Percentiles rank a stretch among this genome's conserved stretches.
Conservation (phyloP, 2,797 vertebrate genomes). For the Gymnocypris eckloni region DNA sequence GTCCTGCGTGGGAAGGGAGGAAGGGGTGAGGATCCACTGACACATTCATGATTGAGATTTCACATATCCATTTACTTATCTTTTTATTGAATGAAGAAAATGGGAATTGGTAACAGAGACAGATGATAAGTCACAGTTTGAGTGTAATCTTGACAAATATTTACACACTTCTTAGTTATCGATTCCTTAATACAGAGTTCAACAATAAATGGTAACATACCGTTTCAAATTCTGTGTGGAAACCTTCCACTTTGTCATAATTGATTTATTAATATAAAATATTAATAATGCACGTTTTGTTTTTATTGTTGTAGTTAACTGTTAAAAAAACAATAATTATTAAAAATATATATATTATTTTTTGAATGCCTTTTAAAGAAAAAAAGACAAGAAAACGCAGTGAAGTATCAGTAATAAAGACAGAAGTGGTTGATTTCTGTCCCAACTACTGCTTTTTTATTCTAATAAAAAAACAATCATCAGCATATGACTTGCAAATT, state of each 20-base stretch:
- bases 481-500: background rate
- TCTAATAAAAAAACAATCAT: background rate
- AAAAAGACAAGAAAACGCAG: background rate
- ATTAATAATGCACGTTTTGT: background rate
- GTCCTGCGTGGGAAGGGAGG: conserved; percentile 68
- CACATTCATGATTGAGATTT: conserved; percentile 29
- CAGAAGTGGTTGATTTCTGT: background rate
- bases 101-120: background rate
- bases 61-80: background rate
- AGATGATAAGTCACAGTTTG: background rate
- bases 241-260: conserved; percentile 1
- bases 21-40: conserved; percentile 19
- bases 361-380: background rate
- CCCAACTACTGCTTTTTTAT: background rate
- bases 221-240: background rate
- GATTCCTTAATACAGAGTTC: background rate
- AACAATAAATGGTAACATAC: background rate
- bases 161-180: background rate
- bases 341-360: background rate
- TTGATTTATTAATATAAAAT: background rate
- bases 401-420: background rate
- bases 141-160: background rate
- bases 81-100: background rate
- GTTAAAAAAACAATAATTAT: background rate
- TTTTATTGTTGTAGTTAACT: background rate